Base-by-base conservation (phyloP, 2,888 invertebrate genomes). In the Polyommatus iphigenia region DNA sequence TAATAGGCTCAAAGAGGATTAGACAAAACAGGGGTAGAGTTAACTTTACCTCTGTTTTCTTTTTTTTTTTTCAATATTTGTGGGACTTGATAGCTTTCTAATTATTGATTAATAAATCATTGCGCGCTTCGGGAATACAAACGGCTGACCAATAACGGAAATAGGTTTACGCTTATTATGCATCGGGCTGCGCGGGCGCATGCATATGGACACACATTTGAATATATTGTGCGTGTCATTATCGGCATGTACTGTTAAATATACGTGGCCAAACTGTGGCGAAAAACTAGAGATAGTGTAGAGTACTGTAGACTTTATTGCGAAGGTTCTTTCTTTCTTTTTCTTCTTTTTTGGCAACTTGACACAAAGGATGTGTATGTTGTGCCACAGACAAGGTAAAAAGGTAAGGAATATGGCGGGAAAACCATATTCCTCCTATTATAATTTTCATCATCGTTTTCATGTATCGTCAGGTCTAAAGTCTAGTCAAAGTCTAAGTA, bases 151-250 rank as follows among this genome's bases (percentile, higher is more conserved):
- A 67, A 67, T 29, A 32, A 32, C 67, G 67, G 67, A 67, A 67
- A 67, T 67, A 67, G 67, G 67, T 67, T 67, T 67, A 67, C 67
- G 32, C 24, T 67, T 67, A 67, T 67, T 67, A 67, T 67, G 67
- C 67, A 67, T 67, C 29, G 67, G 2, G 62, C 13, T 15, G 18
- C 67, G 67, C 67, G 5, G 62, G 24, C 62, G 62, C 29, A 15
- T 67, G 67, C 67, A 67, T 67, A 67, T 67, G 67, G 67, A 67
- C 67, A 32, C 29, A 32, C 67, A 67, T 67, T 67, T 67, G 67
- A 67, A 67, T 67, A 67, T 67, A 62, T 62, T 62, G 67, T 67
- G 67, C 24, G 13, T 67, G 62, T 32, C 67, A 67, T 67, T 32
- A 67, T 18, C 29, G 13, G 59, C 24, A 62, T 32, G 29, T 67